Evolutionary conservation across 2,113 vertebrate genomes (phyloP).

Genomic region (Accipiter virgatus): DNA sequence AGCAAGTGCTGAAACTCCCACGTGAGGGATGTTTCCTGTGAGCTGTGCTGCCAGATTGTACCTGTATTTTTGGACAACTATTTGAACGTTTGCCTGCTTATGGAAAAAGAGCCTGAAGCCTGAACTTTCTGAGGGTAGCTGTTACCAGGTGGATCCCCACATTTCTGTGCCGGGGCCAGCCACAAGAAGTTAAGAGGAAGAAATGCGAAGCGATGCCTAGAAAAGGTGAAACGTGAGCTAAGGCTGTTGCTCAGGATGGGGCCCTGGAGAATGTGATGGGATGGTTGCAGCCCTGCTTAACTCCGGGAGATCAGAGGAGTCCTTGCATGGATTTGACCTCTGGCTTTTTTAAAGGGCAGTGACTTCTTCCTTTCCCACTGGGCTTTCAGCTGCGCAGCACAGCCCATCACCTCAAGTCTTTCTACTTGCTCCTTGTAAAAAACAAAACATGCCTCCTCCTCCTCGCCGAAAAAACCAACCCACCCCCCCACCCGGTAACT

Average conservation of each 20-base stretch:
- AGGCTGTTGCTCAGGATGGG: neutral
- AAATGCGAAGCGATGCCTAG: neutral
- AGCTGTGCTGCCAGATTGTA: slow-evolving; percentile 34
- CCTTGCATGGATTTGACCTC: neutral
- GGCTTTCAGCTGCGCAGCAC: neutral
- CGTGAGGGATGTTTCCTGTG: slow-evolving; percentile 48
- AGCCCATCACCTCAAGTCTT: neutral
- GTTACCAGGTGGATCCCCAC: slow-evolving; percentile 2
- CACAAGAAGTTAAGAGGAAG: neutral
- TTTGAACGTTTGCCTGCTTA: slow-evolving; percentile 22
- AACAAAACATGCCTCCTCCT: neutral
- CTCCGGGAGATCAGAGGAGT: neutral
- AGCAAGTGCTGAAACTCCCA: slow-evolving; percentile 53
- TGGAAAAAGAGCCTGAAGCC: neutral
- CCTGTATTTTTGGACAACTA: slow-evolving; percentile 35
- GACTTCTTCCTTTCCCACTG: neutral
- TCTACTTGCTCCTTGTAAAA: neutral
- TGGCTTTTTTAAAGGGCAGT: neutral
- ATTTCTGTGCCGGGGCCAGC: neutral
- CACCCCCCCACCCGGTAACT: neutral
- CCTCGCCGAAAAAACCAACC: neutral
- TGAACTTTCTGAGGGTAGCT: neutral
- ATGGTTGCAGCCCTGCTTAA: neutral
- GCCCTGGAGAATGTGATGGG: neutral
- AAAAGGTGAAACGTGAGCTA: neutral